Evolutionary conservation across 2,888 invertebrate species (phyloP).

Genomic region (Conistra vaccinii): DNA sequence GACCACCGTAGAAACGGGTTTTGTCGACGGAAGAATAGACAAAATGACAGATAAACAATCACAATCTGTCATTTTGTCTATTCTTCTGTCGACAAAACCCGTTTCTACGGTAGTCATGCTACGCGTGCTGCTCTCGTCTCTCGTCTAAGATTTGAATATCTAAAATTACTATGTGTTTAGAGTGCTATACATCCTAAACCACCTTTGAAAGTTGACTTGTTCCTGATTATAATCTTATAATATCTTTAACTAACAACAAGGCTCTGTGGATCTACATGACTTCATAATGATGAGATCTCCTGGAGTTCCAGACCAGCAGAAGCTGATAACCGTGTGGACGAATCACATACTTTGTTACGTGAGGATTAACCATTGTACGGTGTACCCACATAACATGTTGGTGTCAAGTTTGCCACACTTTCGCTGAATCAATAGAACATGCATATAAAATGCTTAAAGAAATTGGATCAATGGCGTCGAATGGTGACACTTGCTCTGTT

Average conservation of each 20-base stretch:
- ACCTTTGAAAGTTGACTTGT: neutral
- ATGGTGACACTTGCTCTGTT: constrained; percentile 13
- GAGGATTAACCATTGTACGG: neutral
- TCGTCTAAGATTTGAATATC: constrained; percentile 20
- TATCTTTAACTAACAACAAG: neutral
- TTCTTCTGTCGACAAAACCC: no score
- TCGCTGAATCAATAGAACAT: neutral
- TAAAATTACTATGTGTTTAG: neutral
- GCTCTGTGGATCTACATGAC: neutral
- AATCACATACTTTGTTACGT: neutral
- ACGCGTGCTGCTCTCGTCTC: no score
- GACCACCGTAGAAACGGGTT: no score
- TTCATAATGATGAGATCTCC: neutral
- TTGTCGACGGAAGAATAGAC: no score
- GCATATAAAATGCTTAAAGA: neutral
- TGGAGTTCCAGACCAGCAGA: neutral
- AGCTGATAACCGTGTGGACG: neutral
- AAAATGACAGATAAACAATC: no score
- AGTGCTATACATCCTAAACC: no score
- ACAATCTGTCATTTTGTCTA: no score
- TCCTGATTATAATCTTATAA: neutral
- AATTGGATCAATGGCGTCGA: constrained; percentile 4
- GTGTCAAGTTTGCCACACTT: constrained; percentile 9
- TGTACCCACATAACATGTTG: neutral
- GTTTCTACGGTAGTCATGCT: no score